These are phyloP conservation scores for Chondrosia reniformis DNA, from an alignment of 37 sponge, comb jelly and placozoan species.

Conservation along the genomic window DNA sequence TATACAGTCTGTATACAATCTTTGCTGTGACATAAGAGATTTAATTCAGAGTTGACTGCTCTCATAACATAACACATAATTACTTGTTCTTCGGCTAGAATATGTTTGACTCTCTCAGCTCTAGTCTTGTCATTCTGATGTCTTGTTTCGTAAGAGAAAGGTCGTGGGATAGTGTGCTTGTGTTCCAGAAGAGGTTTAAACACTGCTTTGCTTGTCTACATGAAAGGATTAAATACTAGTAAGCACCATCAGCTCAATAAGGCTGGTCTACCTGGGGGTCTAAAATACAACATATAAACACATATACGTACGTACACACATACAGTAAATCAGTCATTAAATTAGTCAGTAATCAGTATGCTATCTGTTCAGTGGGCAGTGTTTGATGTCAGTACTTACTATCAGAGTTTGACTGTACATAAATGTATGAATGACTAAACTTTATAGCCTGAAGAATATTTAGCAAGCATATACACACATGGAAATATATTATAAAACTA, in stretches of 20 bases:
- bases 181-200: conserved; percentile 44
- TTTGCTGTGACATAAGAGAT: no score
- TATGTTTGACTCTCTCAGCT: not conserved
- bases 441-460: not conserved
- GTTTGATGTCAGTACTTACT: not conserved
- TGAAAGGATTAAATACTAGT: no score
- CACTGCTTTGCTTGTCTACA: not conserved
- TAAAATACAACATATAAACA: not conserved
- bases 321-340: not conserved
- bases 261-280: no score
- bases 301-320: not conserved
- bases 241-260: no score
- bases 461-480: not conserved
- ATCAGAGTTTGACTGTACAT: not conserved
- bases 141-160: conserved; percentile 62
- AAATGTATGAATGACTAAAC: not conserved
- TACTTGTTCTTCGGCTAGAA: not conserved
- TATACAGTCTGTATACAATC: no score
- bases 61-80: no score
- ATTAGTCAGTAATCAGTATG: not conserved
- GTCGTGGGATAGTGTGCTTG: conserved; percentile 35
- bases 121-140: conserved; percentile 46
- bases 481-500: not conserved
- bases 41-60: no score
- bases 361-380: not conserved